Evolutionary conservation across 2,797 vertebrate species (phyloP).

Genomic region (Babyrousa celebensis): DNA sequence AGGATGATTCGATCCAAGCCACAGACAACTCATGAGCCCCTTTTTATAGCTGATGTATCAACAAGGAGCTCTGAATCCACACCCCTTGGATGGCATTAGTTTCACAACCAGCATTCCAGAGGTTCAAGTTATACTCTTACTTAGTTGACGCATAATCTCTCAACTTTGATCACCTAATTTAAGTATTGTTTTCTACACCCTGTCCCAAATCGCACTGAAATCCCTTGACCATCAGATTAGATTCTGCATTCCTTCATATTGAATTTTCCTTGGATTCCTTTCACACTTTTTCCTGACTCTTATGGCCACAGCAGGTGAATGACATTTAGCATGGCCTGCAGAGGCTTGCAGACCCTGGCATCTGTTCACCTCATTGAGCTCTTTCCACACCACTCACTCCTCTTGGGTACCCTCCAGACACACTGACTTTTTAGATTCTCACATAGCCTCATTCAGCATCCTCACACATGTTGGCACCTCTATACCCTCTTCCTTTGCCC

Average conservation of each 20-base stretch:
- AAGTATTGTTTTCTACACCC: neutral
- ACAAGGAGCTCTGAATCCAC: neutral
- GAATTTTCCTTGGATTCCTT: conserved; percentile 15
- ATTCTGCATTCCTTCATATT: conserved; percentile 3
- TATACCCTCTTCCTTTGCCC: neutral
- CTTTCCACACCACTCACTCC: too few relatives aligned
- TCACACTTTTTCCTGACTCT: neutral
- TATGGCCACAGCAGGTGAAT: neutral
- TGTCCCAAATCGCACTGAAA: neutral
- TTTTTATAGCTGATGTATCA: neutral
- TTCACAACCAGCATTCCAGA: neutral
- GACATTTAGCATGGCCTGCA: neutral
- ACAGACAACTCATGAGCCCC: neutral
- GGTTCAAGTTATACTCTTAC: neutral
- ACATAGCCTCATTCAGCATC: neutral
- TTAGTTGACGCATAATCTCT: neutral
- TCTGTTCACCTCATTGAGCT: neutral
- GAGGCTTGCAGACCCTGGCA: neutral
- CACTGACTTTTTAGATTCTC: neutral
- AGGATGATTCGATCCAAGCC: neutral
- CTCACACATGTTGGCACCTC: neutral
- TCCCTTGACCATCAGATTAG: neutral
- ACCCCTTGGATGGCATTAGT: neutral
- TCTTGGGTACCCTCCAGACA: neutral
- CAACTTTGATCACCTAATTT: neutral